phyloP scores from a whole-genome alignment of 1,140 invertebrate genomes.

The Diorhabda carinulata region DNA sequence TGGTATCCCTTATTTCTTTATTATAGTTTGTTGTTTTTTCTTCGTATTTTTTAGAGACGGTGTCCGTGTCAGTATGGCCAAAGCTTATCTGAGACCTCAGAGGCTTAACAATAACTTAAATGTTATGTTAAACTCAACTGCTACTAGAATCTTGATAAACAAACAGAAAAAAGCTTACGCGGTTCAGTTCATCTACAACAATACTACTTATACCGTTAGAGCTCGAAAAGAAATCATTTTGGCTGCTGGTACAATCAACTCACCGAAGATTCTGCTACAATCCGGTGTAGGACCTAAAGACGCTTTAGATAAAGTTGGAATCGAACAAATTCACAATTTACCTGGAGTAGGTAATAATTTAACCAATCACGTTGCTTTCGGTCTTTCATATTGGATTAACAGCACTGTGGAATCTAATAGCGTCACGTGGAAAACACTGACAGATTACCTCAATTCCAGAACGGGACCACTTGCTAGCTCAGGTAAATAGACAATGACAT shows the following conservation, averaged over 20 bases:
- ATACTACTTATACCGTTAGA: conserved; percentile 52
- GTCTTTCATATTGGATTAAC: conserved; percentile 47
- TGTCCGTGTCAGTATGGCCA: conserved; percentile 70
- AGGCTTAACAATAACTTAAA: conserved; percentile 66
- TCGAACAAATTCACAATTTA: conserved; percentile 55
- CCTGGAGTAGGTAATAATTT: conserved; percentile 64
- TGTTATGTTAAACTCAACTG: conserved; percentile 70
- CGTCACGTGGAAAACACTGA: conserved; percentile 54
- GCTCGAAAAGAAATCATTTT: conserved; percentile 63
- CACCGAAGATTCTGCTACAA: conserved; percentile 72
- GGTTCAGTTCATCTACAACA: conserved; percentile 59
- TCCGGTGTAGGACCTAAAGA: conserved; percentile 64
- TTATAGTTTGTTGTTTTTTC: too few relatives aligned
- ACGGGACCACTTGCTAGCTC: conserved; percentile 57
- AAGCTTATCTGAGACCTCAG: conserved; percentile 83
- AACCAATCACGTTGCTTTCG: conserved; percentile 64
- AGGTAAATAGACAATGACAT: conserved; percentile 7
- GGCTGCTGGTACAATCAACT: conserved; percentile 63
- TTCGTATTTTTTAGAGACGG: conserved; percentile 68
- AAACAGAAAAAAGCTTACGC: conserved; percentile 60
- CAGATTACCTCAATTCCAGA: conserved; percentile 56
- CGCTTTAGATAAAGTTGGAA: conserved; percentile 49
- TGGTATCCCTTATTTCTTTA: too few relatives aligned
- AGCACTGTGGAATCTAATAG: conserved; percentile 54
- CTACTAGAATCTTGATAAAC: conserved; percentile 64